Evolutionary conservation across 64 coral and sea anemone species (phyloP).

Genomic region (Stichodactyla mertensii): DNA sequence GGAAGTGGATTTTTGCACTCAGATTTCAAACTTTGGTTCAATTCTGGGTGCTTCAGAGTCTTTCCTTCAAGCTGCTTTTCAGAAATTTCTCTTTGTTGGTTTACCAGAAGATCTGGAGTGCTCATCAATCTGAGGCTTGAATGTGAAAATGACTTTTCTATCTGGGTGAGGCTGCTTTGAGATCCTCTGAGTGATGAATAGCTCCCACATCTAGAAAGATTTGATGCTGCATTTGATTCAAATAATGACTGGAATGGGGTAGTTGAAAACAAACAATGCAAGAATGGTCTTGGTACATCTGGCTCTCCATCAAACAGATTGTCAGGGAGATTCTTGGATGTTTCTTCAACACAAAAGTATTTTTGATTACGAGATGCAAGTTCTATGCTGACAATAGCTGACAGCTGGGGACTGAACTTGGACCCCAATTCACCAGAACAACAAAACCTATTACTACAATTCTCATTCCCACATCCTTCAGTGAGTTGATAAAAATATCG

Average conservation of each 20-base stretch:
- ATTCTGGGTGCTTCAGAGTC: neutral
- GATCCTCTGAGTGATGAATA: slow-evolving; percentile 4
- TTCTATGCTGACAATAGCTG: slow-evolving; percentile 95
- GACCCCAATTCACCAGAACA: slow-evolving; percentile 39
- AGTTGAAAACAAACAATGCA: slow-evolving; percentile 79
- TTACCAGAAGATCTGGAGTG: neutral
- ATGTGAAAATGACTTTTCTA: slow-evolving; percentile 12
- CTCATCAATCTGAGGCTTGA: neutral
- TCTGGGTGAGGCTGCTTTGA: neutral
- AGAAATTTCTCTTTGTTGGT: slow-evolving; percentile 35
- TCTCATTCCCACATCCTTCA: slow-evolving; percentile 72
- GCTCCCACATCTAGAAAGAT: neutral
- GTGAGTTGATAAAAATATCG: slow-evolving; percentile 85
- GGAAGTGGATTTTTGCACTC: slow-evolving; percentile 18
- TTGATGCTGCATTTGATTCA: neutral
- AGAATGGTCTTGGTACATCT: slow-evolving; percentile 60
- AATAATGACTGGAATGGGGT: slow-evolving; percentile 77
- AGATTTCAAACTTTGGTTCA: neutral
- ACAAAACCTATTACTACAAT: slow-evolving; percentile 91
- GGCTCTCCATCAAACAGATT: slow-evolving; percentile 75
- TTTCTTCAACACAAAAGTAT: slow-evolving; percentile 66
- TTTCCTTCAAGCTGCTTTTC: neutral
- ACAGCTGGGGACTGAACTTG: slow-evolving; percentile 50
- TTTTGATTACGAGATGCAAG: slow-evolving; percentile 70
- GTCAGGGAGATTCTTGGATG: slow-evolving; percentile 36